These are phyloP conservation scores for Setipinna tenuifilis DNA, from an alignment of 2,797 vertebrate species.

Conservation along the genomic window DNA sequence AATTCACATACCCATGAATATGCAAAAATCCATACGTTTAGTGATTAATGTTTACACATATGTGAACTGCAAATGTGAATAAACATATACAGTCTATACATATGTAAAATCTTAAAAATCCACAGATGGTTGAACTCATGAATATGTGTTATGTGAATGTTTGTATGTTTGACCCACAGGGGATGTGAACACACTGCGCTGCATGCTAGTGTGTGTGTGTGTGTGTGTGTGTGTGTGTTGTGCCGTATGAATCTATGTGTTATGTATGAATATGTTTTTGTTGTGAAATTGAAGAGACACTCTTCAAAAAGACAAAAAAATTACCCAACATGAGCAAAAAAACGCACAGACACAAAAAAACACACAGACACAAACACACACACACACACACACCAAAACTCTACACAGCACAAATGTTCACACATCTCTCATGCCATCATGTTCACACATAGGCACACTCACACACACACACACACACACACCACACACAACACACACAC, in stretches of 20 bases:
- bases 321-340: background rate
- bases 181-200: background rate
- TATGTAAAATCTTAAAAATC: too few species aligned
- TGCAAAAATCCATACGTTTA: background rate
- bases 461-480: background rate
- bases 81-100: too few species aligned
- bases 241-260: background rate
- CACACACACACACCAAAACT: background rate
- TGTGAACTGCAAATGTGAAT: too few species aligned
- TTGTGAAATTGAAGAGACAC: background rate
- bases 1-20: too few species aligned
- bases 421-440: constrained; percentile 24
- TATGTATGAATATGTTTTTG: background rate
- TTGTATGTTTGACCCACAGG: too few species aligned
- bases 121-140: too few species aligned
- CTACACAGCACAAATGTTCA: background rate
- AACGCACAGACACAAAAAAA: too few species aligned
- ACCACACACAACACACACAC: background rate
- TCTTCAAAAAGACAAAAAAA: background rate
- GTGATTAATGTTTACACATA: background rate
- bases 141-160: too few species aligned
- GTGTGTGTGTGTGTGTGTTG: background rate
- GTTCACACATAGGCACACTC: background rate
- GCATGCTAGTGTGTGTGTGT: background rate
- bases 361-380: background rate